These are phyloP conservation scores for Pseudochaenichthys georgianus DNA, from an alignment of 2,797 vertebrate genomes.

Conservation along the genomic window DNA sequence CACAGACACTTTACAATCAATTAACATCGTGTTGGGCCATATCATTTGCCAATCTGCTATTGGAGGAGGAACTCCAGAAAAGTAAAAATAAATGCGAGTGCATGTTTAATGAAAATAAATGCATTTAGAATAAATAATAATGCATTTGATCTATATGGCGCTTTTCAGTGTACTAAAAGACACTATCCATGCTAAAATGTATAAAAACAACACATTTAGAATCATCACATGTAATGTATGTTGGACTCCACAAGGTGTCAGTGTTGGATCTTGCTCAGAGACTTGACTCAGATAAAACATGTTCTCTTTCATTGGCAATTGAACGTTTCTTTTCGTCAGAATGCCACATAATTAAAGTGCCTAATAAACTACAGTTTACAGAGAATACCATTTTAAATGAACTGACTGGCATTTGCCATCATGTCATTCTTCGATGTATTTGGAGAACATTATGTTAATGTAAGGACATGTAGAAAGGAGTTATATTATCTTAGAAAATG, in stretches of 20 bases:
- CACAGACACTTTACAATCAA: too few species aligned
- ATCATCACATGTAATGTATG: neutral
- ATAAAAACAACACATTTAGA: neutral
- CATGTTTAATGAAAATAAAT: neutral
- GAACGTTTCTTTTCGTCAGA: neutral
- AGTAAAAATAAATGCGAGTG: neutral
- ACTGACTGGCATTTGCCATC: too few species aligned
- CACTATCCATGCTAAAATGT: neutral
- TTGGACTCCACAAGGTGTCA: constrained; percentile 63
- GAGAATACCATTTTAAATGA: neutral
- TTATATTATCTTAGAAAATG: too few species aligned
- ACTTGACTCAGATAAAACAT: neutral
- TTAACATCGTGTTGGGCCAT: neutral
- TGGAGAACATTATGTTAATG: too few species aligned
- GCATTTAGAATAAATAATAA: neutral
- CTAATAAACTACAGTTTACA: neutral
- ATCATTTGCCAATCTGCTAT: neutral
- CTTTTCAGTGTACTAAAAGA: neutral
- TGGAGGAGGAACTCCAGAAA: neutral
- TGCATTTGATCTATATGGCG: neutral
- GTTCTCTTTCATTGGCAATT: too few species aligned
- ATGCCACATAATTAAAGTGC: neutral
- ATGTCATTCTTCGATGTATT: too few species aligned
- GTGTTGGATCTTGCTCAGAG: constrained; percentile 30
- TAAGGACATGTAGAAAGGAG: too few species aligned